Evolutionary conservation across 2,797 vertebrate species (phyloP).

Genomic region (Chloroceryle inda): DNA sequence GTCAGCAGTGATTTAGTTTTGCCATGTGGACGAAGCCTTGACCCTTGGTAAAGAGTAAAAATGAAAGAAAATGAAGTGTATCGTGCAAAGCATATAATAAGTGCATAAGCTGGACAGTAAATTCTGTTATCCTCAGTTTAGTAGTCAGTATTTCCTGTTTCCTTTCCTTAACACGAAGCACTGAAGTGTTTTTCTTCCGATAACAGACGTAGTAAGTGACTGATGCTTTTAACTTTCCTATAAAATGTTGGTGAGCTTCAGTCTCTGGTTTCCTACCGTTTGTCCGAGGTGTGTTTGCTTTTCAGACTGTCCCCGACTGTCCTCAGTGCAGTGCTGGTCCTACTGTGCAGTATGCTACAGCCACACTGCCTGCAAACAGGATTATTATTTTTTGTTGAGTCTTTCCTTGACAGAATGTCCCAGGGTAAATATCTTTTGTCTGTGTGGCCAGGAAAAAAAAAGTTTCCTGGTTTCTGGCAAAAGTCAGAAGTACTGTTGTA

Average conservation of each 20-base stretch:
- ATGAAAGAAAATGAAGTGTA: background rate
- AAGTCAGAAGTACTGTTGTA: background rate
- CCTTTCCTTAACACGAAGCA: background rate
- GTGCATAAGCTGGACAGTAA: background rate
- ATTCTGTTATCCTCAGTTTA: background rate
- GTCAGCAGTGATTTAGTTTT: conserved; percentile 20
- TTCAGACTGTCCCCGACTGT: background rate
- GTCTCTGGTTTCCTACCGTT: background rate
- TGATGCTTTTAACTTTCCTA: background rate
- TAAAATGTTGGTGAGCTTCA: background rate
- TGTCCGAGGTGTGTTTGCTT: background rate
- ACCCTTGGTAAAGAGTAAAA: background rate
- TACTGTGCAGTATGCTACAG: background rate
- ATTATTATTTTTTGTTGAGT: background rate
- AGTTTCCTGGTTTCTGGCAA: conserved; percentile 16
- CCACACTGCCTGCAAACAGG: background rate
- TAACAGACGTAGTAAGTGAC: background rate
- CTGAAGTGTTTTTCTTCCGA: background rate
- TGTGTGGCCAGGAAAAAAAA: background rate
- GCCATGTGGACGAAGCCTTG: background rate
- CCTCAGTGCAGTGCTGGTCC: background rate
- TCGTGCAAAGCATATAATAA: background rate
- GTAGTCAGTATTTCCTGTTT: background rate
- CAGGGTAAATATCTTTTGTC: conserved; percentile 8
- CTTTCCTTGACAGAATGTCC: background rate